Conservation (phyloP, 2,113 vertebrate genomes). For the Trematomus loennbergii region DNA sequence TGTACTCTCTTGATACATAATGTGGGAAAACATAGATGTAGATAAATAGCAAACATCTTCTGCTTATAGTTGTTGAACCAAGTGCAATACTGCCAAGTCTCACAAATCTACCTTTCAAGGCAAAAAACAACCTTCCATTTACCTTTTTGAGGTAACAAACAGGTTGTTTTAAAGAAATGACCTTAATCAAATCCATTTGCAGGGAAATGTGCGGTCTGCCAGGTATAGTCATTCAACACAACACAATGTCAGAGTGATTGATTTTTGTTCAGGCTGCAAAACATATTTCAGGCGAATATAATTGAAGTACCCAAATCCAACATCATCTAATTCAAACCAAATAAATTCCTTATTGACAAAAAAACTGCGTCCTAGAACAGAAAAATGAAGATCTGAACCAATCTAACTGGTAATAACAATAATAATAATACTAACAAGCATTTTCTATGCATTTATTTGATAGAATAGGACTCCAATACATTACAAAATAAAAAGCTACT, state of each 20-base stretch:
- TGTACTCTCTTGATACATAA: no score
- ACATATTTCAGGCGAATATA: constrained; percentile 10
- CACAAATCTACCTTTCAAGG: constrained; percentile 24
- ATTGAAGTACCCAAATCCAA: constrained; percentile 10
- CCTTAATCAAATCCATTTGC: constrained; percentile 48
- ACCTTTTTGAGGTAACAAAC: constrained; percentile 35
- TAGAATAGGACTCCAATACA: neutral
- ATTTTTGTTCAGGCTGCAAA: constrained; percentile 30
- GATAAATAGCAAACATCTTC: no score
- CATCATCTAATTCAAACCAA: neutral
- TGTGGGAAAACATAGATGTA: no score
- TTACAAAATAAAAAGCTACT: neutral
- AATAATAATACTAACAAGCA: neutral
- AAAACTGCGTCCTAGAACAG: neutral
- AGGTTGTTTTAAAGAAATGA: constrained; percentile 46
- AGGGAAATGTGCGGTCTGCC: constrained; percentile 1
- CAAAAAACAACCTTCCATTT: constrained; percentile 24
- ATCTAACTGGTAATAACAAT: neutral
- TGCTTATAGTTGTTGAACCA: no score
- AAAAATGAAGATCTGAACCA: neutral
- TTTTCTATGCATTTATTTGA: neutral
- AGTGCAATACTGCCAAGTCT: no score
- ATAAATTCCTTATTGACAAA: constrained; percentile 14
- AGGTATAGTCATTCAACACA: constrained; percentile 29
- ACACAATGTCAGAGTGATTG: constrained; percentile 31